A percentile compares a stretch with the other conserved stretches of the same genome.
phyloP scores from a whole-genome alignment of 1,140 invertebrate genomes.

The Drosophila oshimai region DNA sequence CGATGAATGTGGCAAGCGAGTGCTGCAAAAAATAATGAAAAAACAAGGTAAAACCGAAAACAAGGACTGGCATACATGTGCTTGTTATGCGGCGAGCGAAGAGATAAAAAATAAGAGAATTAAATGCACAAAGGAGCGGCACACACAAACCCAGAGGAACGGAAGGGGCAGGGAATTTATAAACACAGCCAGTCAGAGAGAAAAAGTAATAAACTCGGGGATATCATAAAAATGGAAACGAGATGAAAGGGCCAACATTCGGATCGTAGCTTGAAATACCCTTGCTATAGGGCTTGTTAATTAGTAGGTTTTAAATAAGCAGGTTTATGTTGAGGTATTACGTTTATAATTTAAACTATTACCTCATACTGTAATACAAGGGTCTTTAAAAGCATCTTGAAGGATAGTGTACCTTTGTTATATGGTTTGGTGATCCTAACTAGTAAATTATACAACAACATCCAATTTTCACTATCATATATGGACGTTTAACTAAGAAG shows the following conservation, averaged over 20 bases:
- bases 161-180: constrained; percentile 32
- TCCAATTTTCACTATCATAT: too few relatives aligned
- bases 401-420: too few relatives aligned
- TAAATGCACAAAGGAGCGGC: constrained; percentile 41
- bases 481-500: too few relatives aligned
- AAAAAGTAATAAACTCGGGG: constrained; percentile 34
- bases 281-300: neutral
- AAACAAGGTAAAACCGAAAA: constrained; percentile 1
- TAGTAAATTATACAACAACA: too few relatives aligned
- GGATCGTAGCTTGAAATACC: constrained; percentile 4
- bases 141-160: constrained; percentile 4
- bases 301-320: neutral
- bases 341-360: neutral
- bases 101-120: constrained; percentile 40
- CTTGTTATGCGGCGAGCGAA: constrained; percentile 25
- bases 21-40: constrained; percentile 2
- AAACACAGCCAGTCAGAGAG: constrained; percentile 21
- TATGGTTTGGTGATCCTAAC: too few relatives aligned
- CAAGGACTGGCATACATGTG: constrained; percentile 34
- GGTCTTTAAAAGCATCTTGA: too few relatives aligned
- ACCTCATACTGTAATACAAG: neutral
- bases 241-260: neutral
- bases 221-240: constrained; percentile 42
- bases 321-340: too few relatives aligned
- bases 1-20: constrained; percentile 31